These are phyloP conservation scores for Apostichopus parvimensis DNA, from an alignment of 35 echinoderm and acorn worm genomes.

Conservation along the genomic window DNA sequence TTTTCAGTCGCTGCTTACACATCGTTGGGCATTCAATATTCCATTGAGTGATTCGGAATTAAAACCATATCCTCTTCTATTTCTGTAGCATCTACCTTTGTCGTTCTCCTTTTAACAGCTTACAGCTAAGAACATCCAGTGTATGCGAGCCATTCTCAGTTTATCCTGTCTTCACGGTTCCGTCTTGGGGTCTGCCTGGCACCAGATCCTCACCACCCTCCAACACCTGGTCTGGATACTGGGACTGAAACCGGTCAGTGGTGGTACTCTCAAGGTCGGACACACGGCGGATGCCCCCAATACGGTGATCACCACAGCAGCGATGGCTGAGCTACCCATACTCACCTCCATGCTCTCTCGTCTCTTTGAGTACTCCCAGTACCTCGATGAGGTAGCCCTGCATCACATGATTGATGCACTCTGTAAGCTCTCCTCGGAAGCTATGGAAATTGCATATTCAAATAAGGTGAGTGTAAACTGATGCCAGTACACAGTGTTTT, in stretches of 20 bases:
- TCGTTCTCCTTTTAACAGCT: constrained; percentile 54
- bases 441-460: constrained; percentile 93
- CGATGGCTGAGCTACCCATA: constrained; percentile 93
- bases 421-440: constrained; percentile 91
- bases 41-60: too few relatives aligned
- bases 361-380: constrained; percentile 96
- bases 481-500: too few relatives aligned
- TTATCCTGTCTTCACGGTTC: constrained; percentile 90
- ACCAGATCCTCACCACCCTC: constrained; percentile 90
- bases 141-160: constrained; percentile 95
- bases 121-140: constrained; percentile 98
- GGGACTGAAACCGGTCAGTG: constrained; percentile 85
- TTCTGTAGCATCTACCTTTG: background rate
- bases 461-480: constrained; percentile 71
- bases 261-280: constrained; percentile 82
- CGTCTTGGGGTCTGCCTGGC: constrained; percentile 94
- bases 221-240: constrained; percentile 98
- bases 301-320: constrained; percentile 96
- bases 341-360: constrained; percentile 92
- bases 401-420: constrained; percentile 97
- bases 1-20: too few relatives aligned
- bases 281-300: constrained; percentile 67
- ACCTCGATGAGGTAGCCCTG: constrained; percentile 98
- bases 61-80: too few relatives aligned
- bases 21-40: too few relatives aligned